Evolutionary conservation across 2,888 invertebrate species (phyloP).

Genomic region (Teleogryllus oceanicus): DNA sequence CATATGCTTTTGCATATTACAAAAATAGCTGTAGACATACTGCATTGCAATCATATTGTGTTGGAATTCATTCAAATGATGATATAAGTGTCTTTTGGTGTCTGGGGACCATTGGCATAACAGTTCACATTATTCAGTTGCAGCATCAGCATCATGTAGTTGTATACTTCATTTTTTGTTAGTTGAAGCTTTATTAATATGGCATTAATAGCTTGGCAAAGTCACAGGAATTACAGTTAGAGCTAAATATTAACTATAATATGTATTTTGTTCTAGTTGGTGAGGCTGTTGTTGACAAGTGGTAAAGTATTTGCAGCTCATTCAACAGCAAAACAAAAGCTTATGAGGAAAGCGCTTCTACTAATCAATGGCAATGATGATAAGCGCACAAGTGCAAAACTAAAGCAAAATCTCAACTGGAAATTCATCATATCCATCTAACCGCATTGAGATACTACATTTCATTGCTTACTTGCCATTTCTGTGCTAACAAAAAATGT

Average conservation of each 20-base stretch:
- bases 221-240: not conserved
- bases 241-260: conserved; percentile 19
- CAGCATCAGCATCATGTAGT: conserved; percentile 4
- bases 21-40: too few relatives aligned
- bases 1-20: not conserved
- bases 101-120: not conserved
- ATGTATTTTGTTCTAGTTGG: conserved; percentile 35
- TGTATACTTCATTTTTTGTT: conserved; percentile 6
- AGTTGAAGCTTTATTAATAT: not conserved
- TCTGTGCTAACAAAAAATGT: conserved; percentile 12
- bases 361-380: conserved; percentile 25
- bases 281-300: conserved; percentile 35
- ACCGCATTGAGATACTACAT: conserved; percentile 24
- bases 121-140: not conserved
- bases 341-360: conserved; percentile 29
- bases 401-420: conserved; percentile 23
- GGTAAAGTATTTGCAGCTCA: conserved; percentile 28
- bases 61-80: too few relatives aligned
- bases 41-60: too few relatives aligned
- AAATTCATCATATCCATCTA: conserved; percentile 22
- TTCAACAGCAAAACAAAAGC: conserved; percentile 1
- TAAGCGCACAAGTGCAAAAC: conserved; percentile 20
- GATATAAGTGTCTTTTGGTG: too few relatives aligned
- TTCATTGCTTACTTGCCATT: conserved; percentile 3
- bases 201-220: not conserved